Evolutionary conservation across 1,140 invertebrate species (phyloP), one percentile per base, ranked within the genome.

Genomic region (Popillia japonica): DNA sequence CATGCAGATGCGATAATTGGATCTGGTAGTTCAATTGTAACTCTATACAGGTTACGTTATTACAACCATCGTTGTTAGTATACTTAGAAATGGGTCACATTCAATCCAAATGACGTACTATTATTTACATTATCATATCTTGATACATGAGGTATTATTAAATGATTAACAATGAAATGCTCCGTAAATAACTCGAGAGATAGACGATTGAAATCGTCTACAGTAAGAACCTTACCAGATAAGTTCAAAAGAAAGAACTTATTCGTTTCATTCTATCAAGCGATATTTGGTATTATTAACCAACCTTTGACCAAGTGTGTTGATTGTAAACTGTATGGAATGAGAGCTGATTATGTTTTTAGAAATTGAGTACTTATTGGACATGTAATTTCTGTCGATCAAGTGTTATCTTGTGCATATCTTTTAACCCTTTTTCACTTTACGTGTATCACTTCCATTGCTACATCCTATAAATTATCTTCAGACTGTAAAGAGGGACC

Each of bases 81-180:
- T 68, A 68, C 61, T 68, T 68, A 68, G 61, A 68, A 68, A 68
- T 68, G 61, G 61, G 61, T 68, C 59, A 64, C 17, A 64, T 64
- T 34, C 17, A 27, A 68, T 68, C 61, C 61, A 20, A 68, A 68
- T 68, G 61, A 68, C 61, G 61, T 68, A 68, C 61, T 68, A n/a
- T 61, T 61, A 61, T 61, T 61, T 61, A 61, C 59, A 34, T 27
- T 34, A 68, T 68, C 61, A 22, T 7, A 68, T 68, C 61, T 68
- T 11, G 27, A 68, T 68, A 34, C 22, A 68, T 17, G 61, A 68
- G 61, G 61, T 34, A 34, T 68, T 68, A 68, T 68, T 68, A 68
- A 68, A 68, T 68, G 61, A 34, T 27, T 34, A 68, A 68, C 61
- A 68, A 68, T 68, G 27, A 2, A 68, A 68, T 22, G 61, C 27